Conservation (phyloP, 2,888 invertebrate species). For the Amiota communis region DNA sequence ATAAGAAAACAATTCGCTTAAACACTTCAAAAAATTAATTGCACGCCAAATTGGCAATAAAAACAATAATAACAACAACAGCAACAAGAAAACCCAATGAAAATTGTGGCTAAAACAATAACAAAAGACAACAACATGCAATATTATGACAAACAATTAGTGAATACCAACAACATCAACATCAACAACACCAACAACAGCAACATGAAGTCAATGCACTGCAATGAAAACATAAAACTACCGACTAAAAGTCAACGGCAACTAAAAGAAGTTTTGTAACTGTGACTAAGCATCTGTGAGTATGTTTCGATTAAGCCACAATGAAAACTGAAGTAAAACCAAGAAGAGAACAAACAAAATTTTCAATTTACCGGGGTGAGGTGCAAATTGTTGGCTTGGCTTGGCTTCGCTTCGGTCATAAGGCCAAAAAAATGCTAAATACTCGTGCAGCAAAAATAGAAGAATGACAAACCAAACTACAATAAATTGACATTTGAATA, state of each 20-base stretch:
- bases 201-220: neutral
- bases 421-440: no score
- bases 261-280: no score
- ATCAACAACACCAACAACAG: neutral
- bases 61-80: conserved; percentile 31
- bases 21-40: conserved; percentile 24
- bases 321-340: neutral
- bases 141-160: conserved; percentile 55
- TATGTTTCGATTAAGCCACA: no score
- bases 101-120: neutral
- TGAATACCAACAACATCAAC: conserved; percentile 53
- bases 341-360: neutral
- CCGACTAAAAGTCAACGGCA: no score
- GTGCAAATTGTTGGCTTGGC: no score
- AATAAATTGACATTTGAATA: conserved; percentile 63
- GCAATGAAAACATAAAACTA: no score
- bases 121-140: neutral
- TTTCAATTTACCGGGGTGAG: no score
- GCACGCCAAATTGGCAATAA: conserved; percentile 40
- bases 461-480: conserved; percentile 33
- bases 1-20: conserved; percentile 15
- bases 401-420: no score
- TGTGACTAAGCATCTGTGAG: no score
- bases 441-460: conserved; percentile 3
- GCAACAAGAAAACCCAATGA: neutral